Evolutionary conservation across 1,140 invertebrate genomes (phyloP).

Genomic region (Eufriesea mexicana): DNA sequence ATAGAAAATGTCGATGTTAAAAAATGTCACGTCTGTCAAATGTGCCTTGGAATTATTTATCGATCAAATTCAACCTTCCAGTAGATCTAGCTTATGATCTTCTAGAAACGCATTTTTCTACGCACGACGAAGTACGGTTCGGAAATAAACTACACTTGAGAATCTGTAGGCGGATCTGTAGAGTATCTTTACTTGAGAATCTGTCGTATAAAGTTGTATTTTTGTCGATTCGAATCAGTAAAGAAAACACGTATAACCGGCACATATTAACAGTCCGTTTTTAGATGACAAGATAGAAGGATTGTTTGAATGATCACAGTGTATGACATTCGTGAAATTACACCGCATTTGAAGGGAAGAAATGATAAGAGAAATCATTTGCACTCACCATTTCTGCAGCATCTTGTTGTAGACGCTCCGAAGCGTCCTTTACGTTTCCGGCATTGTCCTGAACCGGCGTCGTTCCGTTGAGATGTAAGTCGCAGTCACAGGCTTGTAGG

Average conservation of each 20-base stretch:
- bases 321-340: background rate
- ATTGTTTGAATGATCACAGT: background rate
- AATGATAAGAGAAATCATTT: background rate
- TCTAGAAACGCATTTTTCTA: background rate
- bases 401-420: conserved; percentile 50
- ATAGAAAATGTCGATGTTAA: background rate
- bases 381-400: conserved; percentile 65
- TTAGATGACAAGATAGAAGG: too few relatives aligned
- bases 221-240: background rate
- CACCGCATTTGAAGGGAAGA: background rate
- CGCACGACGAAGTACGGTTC: background rate
- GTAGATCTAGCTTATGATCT: background rate
- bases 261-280: background rate
- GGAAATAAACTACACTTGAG: background rate
- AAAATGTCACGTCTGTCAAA: background rate
- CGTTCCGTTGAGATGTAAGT: conserved; percentile 8
- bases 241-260: background rate
- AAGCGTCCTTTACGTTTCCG: conserved; percentile 55
- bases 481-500: background rate
- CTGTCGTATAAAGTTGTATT: background rate
- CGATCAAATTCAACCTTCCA: background rate
- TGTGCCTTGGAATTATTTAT: background rate
- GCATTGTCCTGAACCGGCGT: conserved; percentile 51
- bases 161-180: background rate
- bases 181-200: background rate